Evolutionary conservation across 2,888 invertebrate genomes (phyloP), one percentile per base, ranked within the genome.

Genomic region (Digitonthophagus gazella): DNA sequence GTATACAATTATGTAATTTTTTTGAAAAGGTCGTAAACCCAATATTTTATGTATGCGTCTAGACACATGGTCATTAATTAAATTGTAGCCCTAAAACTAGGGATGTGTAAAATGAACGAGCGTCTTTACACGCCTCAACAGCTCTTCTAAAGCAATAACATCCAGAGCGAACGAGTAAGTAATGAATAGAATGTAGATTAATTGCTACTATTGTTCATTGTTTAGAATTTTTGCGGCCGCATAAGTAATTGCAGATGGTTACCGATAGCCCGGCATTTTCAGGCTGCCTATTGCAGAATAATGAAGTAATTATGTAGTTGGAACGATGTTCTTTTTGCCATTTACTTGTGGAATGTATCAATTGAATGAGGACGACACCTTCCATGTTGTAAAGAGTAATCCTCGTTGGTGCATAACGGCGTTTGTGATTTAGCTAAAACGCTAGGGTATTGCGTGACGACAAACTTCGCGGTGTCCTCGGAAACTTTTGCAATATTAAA

Each of bases 31-130:
- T 18, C 6, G 11, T 19, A 16, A 19, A 61, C 16, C 61, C 61
- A 61, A 61, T 61, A 61, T 61, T 61, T 61, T 61, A 61, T 61
- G 61, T 61, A 61, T 61, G 16, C 61, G 61, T 61, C 61, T 61
- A 61, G 61, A 61, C 15, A 57, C 14, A 6, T 61, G 20, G 15
- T 19, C 16, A 19, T 19, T 19, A 61, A 61, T 61, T 61, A 61
- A 61, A 61, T 61, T 61, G 5, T 61, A 18, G n/a, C 61, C 61
- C 20, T 16, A 20, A 16, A 61, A 61, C 3, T 44, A 44, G 28
- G 28, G 20, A n/a, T 18, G n/a, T 18, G 16, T 19, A 61, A 61
- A 61, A 18, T 20, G 6, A 19, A n/a, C 61, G 18, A 18, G 58
- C 58, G 8, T 18, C n/a, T 61, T 61, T 61, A 44, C 28, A 44